Evolutionary conservation across 2,113 vertebrate genomes (phyloP).

Genomic region (Callospermophilus lateralis): DNA sequence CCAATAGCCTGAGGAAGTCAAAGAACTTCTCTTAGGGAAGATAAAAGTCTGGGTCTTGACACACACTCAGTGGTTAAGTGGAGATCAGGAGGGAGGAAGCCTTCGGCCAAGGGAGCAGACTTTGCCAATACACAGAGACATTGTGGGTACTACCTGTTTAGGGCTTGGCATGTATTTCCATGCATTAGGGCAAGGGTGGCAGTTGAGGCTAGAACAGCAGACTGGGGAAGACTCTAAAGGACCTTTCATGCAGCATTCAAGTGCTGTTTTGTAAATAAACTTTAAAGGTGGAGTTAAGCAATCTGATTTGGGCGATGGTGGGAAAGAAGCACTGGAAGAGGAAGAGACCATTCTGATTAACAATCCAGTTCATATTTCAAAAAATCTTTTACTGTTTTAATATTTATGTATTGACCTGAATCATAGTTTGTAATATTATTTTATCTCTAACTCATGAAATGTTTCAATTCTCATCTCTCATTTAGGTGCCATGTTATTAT

Average conservation of each 20-base stretch:
- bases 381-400: not conserved
- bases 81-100: not conserved
- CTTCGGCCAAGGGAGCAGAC: too few species aligned
- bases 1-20: not conserved
- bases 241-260: not conserved
- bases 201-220: not conserved
- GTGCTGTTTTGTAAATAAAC: not conserved
- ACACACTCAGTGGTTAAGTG: not conserved
- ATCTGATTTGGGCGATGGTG: not conserved
- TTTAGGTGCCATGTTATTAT: not conserved
- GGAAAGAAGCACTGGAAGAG: not conserved
- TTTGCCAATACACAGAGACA: not conserved
- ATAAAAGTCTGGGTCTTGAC: not conserved
- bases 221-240: not conserved
- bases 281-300: not conserved
- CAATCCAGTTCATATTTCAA: not conserved
- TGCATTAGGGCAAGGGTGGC: not conserved
- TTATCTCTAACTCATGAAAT: constrained; percentile 27
- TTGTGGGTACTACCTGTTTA: not conserved
- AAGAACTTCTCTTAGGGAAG: not conserved
- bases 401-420: not conserved
- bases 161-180: not conserved
- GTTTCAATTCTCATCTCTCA: not conserved
- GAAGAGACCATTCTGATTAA: constrained; percentile 5
- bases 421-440: constrained; percentile 19